Base-by-base conservation (phyloP, 2,113 vertebrate genomes). In the Semicossyphus pulcher region DNA sequence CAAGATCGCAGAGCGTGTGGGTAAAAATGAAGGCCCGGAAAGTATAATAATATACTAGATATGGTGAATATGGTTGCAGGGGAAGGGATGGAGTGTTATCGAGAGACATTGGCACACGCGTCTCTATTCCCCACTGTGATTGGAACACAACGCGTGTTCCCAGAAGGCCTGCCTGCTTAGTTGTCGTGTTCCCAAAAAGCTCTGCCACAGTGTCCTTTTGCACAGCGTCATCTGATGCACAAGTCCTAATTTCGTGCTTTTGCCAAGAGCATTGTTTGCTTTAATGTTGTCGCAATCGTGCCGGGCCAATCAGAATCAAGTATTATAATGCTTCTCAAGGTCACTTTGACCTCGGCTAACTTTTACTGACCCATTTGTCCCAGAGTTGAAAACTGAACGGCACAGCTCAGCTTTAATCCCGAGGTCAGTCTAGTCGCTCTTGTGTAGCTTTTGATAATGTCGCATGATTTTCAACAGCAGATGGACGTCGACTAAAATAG, bases 91-190 rank as follows among this genome's bases (percentile, higher is more conserved):
- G 62, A 36, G 62, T 65, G 70, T 88, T 56, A 64, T 45, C 75
- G 23, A 51, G 62, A 78, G 58, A 67, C 37, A 47, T 20, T 80
- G 85, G 81, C 73, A 44, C 53, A 44, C 41, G 36, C 49, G 10
- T 47, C 62, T n/a, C 21, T 62, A 5, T 64, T 78, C 49, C 88
- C 82, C 69, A 49, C 80, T 86, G 84, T 59, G 85, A 67, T 21
- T 76, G 79, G 67, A 88, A 76, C 79, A 49, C 57, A 54, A 56
- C 9, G 26, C 68, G 2, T 56, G 74, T 80, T 85, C 81, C 85
- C 88, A 86, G 76, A 88, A 84, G 81, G 83, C 64, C 77, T 77
- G 69, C 37, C 72, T 71, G 67, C 59, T 81, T 75, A 44, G 71
- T 80, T 78, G 76, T 74, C 69, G 62, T 68, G 77, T 72, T 77